Base-by-base conservation (phyloP, 2,797 vertebrate species). In the Anguilla megastoma region DNA sequence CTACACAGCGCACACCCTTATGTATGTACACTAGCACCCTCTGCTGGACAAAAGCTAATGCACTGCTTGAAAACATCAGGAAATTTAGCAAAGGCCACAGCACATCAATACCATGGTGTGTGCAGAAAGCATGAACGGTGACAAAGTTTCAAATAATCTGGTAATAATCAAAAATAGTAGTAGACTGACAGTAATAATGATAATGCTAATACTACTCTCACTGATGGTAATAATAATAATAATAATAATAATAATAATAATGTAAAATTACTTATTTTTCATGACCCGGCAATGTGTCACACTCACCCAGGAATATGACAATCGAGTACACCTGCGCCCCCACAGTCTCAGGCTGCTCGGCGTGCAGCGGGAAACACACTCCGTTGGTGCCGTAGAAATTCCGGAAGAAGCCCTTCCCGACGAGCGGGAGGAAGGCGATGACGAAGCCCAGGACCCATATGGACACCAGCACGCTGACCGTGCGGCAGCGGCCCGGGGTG, bases 311-410 rank as follows among this genome's bases (percentile, higher is more conserved):
- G 92, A 99, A 99, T 93, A 99, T 99, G 86, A 97, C 93, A 58
- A 99, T 97, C 86, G 98, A 99, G 93, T 99, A 99, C 92, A 98
- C 96, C 89, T 98, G 97, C 86, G 97, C 97, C 95, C 96, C 97
- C 0, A 93, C 91, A 0, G 96, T 98, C 95, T 98, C 98, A 1
- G 96, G 95, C 89, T 98, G 97, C 91, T 99, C 98, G 1, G 98
- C 98, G 88, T 99, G 98, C 92, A 99, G 95, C 33, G 98, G 98
- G 88, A 99, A 99, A 90, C 98, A 99, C 76, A 99, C 98, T 0
- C 98, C 98, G 14, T 98, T 99, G 89, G 97, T 98, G 69, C 98
- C 98, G 36, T 99, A 99, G 93, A 99, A 99, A 93, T 99, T 99
- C 87, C 95, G 96, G 93, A 99, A 99, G 85, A 98, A 95, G 21